Conservation (phyloP, 1,140 invertebrate species). For the Bicyclus anynana region DNA sequence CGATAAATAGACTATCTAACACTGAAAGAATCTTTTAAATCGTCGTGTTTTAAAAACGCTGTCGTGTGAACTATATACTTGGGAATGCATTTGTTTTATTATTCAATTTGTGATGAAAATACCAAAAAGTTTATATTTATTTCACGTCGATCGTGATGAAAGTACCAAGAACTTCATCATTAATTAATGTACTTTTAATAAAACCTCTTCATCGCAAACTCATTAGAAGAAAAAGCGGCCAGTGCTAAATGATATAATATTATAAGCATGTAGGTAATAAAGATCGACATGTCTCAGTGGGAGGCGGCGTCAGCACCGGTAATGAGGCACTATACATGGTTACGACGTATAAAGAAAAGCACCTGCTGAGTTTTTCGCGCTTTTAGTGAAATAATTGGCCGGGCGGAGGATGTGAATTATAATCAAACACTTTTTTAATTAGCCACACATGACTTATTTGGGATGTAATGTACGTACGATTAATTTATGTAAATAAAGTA, state of each 20-base stretch:
- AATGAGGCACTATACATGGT: slow-evolving; percentile 3
- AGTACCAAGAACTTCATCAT: no score
- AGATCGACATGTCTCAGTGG: slow-evolving; percentile 5
- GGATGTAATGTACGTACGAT: not conserved
- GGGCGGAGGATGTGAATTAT: not conserved
- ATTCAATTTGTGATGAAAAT: no score
- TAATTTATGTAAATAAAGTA: not conserved
- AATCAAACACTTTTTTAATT: not conserved
- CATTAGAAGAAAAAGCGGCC: not conserved
- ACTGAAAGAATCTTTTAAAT: no score
- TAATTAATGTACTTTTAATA: no score
- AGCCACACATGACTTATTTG: not conserved
- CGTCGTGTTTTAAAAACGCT: no score
- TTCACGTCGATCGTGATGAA: no score
- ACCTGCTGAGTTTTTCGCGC: slow-evolving; percentile 20
- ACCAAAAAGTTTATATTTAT: no score
- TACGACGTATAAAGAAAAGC: slow-evolving; percentile 6
- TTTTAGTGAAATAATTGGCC: slow-evolving; percentile 8
- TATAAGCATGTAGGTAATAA: slow-evolving; percentile 6
- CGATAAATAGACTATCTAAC: no score
- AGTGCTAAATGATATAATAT: not conserved
- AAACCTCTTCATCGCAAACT: not conserved
- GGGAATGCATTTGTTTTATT: no score
- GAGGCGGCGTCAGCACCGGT: not conserved
- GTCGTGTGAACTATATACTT: no score